Conservation (phyloP, 2,797 vertebrate genomes). For the Chrosomus eos region DNA sequence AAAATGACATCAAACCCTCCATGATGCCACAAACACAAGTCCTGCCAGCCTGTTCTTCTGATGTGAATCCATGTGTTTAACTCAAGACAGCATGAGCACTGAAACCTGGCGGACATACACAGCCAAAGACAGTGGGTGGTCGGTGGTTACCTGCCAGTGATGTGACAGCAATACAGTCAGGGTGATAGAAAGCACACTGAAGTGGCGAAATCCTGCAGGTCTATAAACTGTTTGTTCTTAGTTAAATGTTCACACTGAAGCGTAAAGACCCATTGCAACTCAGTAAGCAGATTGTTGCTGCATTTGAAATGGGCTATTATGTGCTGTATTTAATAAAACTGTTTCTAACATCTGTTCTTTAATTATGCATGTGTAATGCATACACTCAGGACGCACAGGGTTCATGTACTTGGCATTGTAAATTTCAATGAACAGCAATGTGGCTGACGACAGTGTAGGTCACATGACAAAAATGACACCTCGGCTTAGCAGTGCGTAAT, state of each 20-base stretch:
- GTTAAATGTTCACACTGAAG: background rate
- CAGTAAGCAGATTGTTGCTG: background rate
- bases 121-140: conserved; percentile 5
- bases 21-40: conserved; percentile 17
- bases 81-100: background rate
- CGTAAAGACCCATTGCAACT: background rate
- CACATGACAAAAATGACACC: background rate
- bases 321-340: background rate
- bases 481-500: too few species aligned
- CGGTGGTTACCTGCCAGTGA: conserved; percentile 38
- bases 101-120: background rate
- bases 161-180: conserved; percentile 33
- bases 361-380: background rate
- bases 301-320: background rate
- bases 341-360: background rate
- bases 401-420: background rate
- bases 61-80: conserved; percentile 35
- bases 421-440: too few species aligned
- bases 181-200: conserved; percentile 23
- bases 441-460: too few species aligned
- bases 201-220: conserved; percentile 9
- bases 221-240: conserved; percentile 1
- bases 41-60: conserved; percentile 8
- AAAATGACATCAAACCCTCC: conserved; percentile 12
- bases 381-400: background rate